phyloP scores from a whole-genome alignment of 2,113 vertebrate genomes.

The Tenrec ecaudatus region DNA sequence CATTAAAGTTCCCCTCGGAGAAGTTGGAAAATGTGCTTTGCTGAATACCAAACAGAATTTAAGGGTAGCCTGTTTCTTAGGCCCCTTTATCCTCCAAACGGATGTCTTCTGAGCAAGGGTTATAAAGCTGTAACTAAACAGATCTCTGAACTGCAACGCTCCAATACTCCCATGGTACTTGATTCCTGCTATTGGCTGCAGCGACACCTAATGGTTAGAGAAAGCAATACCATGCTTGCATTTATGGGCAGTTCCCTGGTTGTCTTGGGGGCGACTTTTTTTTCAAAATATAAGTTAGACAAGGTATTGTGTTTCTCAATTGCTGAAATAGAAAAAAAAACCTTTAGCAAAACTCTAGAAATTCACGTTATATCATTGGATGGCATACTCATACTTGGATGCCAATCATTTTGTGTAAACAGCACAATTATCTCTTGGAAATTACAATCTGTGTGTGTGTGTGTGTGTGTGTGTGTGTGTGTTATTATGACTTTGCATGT shows the following conservation, averaged over 20 bases:
- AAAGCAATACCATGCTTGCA: slow-evolving; percentile 34
- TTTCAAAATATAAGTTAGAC: not conserved
- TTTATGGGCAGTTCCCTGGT: slow-evolving; percentile 3
- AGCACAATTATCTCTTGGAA: not conserved
- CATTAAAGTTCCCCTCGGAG: slow-evolving; percentile 12
- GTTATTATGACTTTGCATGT: slow-evolving; percentile 45
- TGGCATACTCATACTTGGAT: slow-evolving; percentile 59
- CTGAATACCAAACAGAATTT: slow-evolving; percentile 6
- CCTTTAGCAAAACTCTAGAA: slow-evolving; percentile 15
- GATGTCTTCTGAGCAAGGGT: slow-evolving; percentile 10
- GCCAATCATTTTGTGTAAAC: slow-evolving; percentile 50
- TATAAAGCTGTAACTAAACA: not conserved
- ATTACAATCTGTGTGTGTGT: no score
- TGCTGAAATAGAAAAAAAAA: slow-evolving; percentile 12
- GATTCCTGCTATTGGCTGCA: slow-evolving; percentile 52
- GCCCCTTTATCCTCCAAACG: not conserved
- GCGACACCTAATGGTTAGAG: slow-evolving; percentile 72
- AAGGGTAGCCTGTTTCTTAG: slow-evolving; percentile 17
- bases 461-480: not conserved
- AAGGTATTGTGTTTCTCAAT: slow-evolving; percentile 47
- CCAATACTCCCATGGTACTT: not conserved
- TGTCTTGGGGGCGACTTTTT: not conserved
- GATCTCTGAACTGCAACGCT: not conserved
- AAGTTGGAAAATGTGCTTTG: slow-evolving; percentile 61
- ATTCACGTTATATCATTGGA: slow-evolving; percentile 36